These are phyloP conservation scores for Callopanchax toddi DNA, from an alignment of 2,113 vertebrate genomes.

Conservation along the genomic window DNA sequence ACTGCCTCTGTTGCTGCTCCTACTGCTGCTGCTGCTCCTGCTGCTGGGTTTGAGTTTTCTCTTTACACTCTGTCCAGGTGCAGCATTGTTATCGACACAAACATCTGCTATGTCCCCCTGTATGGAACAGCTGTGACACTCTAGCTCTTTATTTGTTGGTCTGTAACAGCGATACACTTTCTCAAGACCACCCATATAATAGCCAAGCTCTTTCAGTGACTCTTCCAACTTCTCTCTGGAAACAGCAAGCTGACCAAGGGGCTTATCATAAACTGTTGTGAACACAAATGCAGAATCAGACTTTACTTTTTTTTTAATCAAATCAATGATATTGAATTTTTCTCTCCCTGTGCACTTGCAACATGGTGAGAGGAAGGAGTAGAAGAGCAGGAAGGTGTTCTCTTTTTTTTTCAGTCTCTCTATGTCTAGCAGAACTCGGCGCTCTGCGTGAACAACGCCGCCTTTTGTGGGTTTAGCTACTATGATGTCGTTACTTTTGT, in stretches of 20 bases:
- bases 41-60: no score
- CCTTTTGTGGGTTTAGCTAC: neutral
- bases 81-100: neutral
- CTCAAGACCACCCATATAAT: neutral
- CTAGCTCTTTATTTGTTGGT: neutral
- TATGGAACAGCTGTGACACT: neutral
- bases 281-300: neutral
- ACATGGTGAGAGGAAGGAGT: conserved; percentile 1
- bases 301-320: fast-evolving
- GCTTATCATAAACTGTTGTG: neutral
- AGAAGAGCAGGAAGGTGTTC: neutral
- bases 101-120: fast-evolving
- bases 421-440: neutral
- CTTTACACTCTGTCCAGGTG: neutral
- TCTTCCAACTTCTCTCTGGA: fast-evolving
- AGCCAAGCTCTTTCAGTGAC: neutral
- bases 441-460: neutral
- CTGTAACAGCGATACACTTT: neutral
- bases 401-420: neutral
- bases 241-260: neutral
- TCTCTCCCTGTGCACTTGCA: neutral
- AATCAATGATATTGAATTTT: fast-evolving
- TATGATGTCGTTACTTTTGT: neutral
- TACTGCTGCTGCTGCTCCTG: neutral
- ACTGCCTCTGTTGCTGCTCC: fast-evolving